phyloP scores from a whole-genome alignment of 2,113 vertebrate genomes.

The Thomomys bottae region DNA sequence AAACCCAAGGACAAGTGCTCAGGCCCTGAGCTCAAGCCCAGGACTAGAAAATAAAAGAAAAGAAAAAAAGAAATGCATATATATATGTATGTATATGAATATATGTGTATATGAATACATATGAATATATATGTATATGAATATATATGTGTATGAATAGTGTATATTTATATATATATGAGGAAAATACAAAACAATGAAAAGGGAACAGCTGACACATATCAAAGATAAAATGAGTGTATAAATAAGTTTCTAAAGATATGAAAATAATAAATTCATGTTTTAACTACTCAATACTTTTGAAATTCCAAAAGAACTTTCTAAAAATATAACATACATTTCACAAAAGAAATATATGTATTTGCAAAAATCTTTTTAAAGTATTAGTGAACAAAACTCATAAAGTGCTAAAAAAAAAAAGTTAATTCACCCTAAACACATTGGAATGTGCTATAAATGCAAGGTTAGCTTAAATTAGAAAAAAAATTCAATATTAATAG shows the following conservation, averaged over 20 bases:
- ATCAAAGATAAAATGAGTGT: neutral
- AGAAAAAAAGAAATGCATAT: too few species aligned
- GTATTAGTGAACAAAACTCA: neutral
- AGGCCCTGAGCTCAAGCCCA: too few species aligned
- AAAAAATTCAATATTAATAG: neutral
- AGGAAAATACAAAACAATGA: neutral
- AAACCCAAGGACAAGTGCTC: too few species aligned
- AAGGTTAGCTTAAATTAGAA: neutral
- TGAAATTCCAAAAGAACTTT: neutral
- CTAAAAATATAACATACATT: neutral
- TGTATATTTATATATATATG: too few species aligned
- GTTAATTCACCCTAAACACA: neutral
- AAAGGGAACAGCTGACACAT: neutral
- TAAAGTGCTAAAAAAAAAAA: neutral
- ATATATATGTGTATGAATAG: too few species aligned
- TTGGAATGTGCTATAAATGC: conserved; percentile 10
- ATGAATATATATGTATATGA: too few species aligned
- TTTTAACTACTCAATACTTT: conserved; percentile 16
- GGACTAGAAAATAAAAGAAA: neutral
- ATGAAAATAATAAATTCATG: neutral
- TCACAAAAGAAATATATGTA: neutral
- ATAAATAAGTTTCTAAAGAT: neutral
- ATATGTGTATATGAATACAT: too few species aligned
- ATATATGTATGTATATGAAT: too few species aligned
- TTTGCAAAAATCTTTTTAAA: neutral